A percentile compares a stretch with the other conserved stretches of the same genome.
Evolutionary conservation across 1,140 invertebrate species (phyloP).

Genomic region (Sarcophaga peregrina): DNA sequence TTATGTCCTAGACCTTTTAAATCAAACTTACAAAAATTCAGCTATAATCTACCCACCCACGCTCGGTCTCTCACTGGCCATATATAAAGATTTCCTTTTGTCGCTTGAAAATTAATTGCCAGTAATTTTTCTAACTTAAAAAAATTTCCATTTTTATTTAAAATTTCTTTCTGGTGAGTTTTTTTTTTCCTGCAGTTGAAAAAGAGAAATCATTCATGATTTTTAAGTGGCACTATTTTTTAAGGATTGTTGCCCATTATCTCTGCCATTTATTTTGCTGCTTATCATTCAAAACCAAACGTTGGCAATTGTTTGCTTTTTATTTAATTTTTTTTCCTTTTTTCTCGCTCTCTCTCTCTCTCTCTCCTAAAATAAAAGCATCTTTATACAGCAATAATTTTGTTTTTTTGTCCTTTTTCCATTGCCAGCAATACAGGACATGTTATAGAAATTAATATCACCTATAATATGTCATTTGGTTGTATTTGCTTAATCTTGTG

Average conservation of each 20-base stretch:
- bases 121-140: conserved; percentile 66
- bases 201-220: conserved; percentile 40
- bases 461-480: conserved; percentile 7
- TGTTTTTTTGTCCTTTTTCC: conserved; percentile 41
- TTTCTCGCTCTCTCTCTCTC: too few relatives aligned
- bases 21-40: background rate
- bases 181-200: background rate
- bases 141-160: conserved; percentile 52
- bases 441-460: conserved; percentile 10
- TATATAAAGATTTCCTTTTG: conserved; percentile 56
- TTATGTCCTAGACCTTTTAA: background rate
- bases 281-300: conserved; percentile 38
- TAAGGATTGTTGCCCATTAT: conserved; percentile 57
- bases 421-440: background rate
- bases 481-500: background rate
- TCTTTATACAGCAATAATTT: conserved; percentile 48
- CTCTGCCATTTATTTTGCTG: conserved; percentile 40
- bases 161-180: conserved; percentile 29
- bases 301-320: conserved; percentile 36
- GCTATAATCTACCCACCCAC: background rate
- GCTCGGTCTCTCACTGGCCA: background rate
- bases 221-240: conserved; percentile 66
- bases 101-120: conserved; percentile 66
- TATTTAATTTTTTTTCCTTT: conserved; percentile 44
- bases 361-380: background rate